Percentiles rank a stretch among this genome's conserved stretches.
These are phyloP conservation scores for Syndactyla subalaris DNA, from an alignment of 2,797 vertebrate species.

Conservation along the genomic window DNA sequence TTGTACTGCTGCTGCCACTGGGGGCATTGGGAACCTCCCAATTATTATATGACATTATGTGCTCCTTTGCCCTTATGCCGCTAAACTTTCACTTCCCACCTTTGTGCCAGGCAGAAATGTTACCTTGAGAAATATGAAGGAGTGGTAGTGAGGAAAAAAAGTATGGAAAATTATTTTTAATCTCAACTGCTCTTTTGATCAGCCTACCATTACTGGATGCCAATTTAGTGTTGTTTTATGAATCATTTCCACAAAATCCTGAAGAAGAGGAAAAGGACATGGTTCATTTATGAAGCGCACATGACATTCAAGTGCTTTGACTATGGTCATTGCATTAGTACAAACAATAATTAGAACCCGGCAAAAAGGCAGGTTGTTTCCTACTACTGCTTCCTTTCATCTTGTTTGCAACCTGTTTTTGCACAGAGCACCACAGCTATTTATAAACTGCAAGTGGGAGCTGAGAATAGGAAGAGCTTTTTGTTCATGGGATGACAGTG, in stretches of 20 bases:
- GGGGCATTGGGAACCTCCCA: not conserved
- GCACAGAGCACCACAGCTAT: not conserved
- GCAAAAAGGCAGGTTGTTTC: not conserved
- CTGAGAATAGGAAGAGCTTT: slow-evolving; percentile 36
- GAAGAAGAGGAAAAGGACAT: not conserved
- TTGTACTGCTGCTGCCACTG: not conserved
- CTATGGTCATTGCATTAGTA: not conserved
- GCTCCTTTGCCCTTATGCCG: not conserved
- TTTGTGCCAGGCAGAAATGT: not conserved
- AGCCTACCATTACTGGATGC: not conserved
- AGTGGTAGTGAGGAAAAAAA: not conserved
- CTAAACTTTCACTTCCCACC: not conserved
- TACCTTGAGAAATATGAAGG: not conserved
- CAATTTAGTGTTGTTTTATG: not conserved
- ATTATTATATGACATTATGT: not conserved
- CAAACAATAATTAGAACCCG: not conserved
- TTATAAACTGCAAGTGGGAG: slow-evolving; percentile 42
- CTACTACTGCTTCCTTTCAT: not conserved
- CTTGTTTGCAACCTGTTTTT: slow-evolving; percentile 42
- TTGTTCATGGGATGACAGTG: slow-evolving; percentile 5
- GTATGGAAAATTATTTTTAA: not conserved
- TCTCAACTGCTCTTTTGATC: not conserved
- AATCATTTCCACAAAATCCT: not conserved
- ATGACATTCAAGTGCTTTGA: not conserved
- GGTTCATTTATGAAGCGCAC: not conserved